Evolutionary conservation across 2,888 invertebrate genomes (phyloP).

Genomic region (Lottia scabra): DNA sequence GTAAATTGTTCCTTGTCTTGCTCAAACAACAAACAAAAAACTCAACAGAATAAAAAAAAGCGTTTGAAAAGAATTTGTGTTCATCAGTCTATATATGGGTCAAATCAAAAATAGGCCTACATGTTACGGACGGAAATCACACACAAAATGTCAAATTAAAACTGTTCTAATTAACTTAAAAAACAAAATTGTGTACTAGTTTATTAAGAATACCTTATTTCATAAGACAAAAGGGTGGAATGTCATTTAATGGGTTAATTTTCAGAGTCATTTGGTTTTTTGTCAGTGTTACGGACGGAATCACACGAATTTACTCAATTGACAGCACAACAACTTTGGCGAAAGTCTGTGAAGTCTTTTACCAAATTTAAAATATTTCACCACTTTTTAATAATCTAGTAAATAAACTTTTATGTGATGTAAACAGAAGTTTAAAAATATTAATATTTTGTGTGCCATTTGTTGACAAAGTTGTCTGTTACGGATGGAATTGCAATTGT

Average conservation of each 20-base stretch:
- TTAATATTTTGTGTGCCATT: not conserved
- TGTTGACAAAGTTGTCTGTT: not conserved
- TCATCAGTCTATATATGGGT: too few relatives aligned
- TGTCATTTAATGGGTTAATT: not conserved
- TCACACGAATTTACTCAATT: not conserved
- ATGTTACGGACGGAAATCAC: too few relatives aligned
- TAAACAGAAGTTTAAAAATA: not conserved
- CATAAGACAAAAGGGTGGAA: not conserved
- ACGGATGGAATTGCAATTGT: not conserved
- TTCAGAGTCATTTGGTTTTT: not conserved
- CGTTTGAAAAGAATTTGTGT: too few relatives aligned
- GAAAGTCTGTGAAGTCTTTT: not conserved
- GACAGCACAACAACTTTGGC: not conserved
- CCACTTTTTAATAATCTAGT: not conserved
- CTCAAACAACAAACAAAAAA: too few relatives aligned
- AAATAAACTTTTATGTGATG: not conserved
- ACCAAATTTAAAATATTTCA: not conserved
- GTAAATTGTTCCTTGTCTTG: too few relatives aligned
- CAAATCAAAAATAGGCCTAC: too few relatives aligned
- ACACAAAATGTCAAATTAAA: too few relatives aligned
- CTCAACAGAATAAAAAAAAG: too few relatives aligned
- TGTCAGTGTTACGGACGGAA: too few relatives aligned
- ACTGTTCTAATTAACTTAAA: too few relatives aligned
- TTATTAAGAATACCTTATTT: too few relatives aligned
- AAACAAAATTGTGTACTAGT: too few relatives aligned